These are phyloP conservation scores for Acanthurus leucopareius DNA, from an alignment of 2,797 vertebrate genomes.

Conservation along the genomic window DNA sequence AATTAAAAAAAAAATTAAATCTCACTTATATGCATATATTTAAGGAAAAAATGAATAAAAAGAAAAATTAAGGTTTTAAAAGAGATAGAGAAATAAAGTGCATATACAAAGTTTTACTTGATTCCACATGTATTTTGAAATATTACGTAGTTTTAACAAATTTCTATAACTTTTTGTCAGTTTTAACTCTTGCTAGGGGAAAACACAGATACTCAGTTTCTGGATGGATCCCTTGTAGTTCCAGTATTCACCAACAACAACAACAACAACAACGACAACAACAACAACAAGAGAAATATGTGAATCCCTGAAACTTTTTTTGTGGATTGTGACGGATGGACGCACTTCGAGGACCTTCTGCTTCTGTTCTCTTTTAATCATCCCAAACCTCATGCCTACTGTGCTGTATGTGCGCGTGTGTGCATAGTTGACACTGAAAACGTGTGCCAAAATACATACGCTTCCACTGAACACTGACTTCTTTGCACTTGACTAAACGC, in stretches of 20 bases:
- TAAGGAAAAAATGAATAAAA: slow-evolving; percentile 67
- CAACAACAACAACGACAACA: slow-evolving; percentile 17
- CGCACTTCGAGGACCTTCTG: slow-evolving; percentile 50
- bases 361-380: slow-evolving; percentile 62
- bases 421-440: slow-evolving; percentile 69
- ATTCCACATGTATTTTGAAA: slow-evolving; percentile 87
- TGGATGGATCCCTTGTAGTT: slow-evolving; percentile 61
- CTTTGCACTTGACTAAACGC: slow-evolving; percentile 79
- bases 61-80: slow-evolving; percentile 74
- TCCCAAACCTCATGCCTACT: slow-evolving; percentile 70
- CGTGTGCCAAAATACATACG: slow-evolving; percentile 80
- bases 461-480: slow-evolving; percentile 69
- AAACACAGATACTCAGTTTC: slow-evolving; percentile 55
- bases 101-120: slow-evolving; percentile 79
- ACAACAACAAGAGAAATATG: slow-evolving; percentile 22
- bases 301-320: slow-evolving; percentile 40
- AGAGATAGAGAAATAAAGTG: slow-evolving; percentile 69
- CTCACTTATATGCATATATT: slow-evolving; percentile 86
- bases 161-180: slow-evolving; percentile 85
- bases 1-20: slow-evolving; percentile 70
- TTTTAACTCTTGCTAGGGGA: slow-evolving; percentile 77
- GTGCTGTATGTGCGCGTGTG: slow-evolving; percentile 67
- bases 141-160: slow-evolving; percentile 87
- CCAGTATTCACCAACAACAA: slow-evolving; percentile 42
- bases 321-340: slow-evolving; percentile 51